Evolutionary conservation across 2,888 invertebrate species (phyloP).

Genomic region (Erebia ligea): DNA sequence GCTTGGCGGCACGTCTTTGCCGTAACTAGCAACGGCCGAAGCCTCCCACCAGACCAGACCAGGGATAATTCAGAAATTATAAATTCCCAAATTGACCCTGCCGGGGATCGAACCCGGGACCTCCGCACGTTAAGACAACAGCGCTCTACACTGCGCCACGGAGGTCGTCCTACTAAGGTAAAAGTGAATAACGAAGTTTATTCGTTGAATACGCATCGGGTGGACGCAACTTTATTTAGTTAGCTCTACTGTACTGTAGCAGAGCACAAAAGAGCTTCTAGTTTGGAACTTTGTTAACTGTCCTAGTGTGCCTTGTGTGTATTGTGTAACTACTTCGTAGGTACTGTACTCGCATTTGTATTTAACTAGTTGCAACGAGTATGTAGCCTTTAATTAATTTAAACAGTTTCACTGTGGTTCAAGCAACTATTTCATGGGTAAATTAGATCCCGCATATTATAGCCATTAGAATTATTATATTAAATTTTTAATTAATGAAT

Average conservation of each 20-base stretch:
- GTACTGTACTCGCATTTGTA: neutral
- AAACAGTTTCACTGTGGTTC: neutral
- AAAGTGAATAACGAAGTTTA: slow-evolving; percentile 10
- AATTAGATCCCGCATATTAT: no score
- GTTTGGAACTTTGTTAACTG: slow-evolving; percentile 23
- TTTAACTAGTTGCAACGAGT: neutral
- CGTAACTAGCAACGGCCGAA: no score
- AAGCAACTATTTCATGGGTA: no score
- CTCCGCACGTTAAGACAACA: no score
- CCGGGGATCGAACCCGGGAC: no score
- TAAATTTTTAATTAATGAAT: no score
- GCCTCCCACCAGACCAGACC: no score
- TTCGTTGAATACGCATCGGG: neutral
- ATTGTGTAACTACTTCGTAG: neutral
- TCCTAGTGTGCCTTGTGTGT: slow-evolving; percentile 9
- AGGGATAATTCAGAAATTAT: no score
- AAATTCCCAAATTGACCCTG: no score
- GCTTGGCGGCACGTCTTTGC: no score
- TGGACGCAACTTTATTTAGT: slow-evolving; percentile 17
- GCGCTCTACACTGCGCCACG: no score
- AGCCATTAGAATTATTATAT: no score
- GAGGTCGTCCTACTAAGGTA: neutral
- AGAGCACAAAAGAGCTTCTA: slow-evolving; percentile 33
- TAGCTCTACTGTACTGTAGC: slow-evolving; percentile 1
- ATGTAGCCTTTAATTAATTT: neutral